Base-by-base conservation (phyloP, 2,888 invertebrate species). In the Dusona sp. region DNA sequence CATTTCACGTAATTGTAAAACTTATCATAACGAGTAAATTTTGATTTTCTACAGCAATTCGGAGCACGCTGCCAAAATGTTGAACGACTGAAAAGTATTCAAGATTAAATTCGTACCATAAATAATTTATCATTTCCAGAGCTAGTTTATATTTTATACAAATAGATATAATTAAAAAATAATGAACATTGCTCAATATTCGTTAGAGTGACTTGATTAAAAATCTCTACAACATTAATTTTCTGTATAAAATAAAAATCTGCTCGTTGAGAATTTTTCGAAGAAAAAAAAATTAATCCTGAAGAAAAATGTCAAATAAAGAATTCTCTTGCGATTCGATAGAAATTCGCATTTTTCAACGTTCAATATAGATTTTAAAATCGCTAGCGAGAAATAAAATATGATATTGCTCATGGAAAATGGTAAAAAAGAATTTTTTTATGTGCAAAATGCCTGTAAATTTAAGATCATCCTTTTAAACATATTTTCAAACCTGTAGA, bases 141-240 rank as follows among this genome's bases (percentile, higher is more conserved):
- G 1, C 0, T 22, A 9, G 3, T 22, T 9, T 11, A 22, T 11
- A 25, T 57, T 57, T 57, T 57, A 6, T 57, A 25, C 11, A 3
- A 22, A 22, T 13, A 3, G 54, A 9, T 54, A 54, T 22, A 25
- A 57, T 25, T 11, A 0, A 57, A 57, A 57, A 25, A 57, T 25
- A 57, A 57, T 19, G 2, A 48, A 48, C 16, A 48, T n/a, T 57
- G 57, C 57, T 57, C 57, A 57, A 57, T 25, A 61, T 61, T 61
- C 4, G 11, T 6, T 11, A 25, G 11, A 57, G 13, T 22, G 54
- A 54, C 54, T 54, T 25, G 57, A 57, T 25, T 29, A 61, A 7
- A 16, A 61, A 61, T 25, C 54, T 48, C 19, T 48, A 19, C 19
- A 19, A 0, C 11, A 8, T 42, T 0, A 42, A 42, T 42, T 42